Evolutionary conservation across 2,888 invertebrate species (phyloP).

Genomic region (Trissolcus brochymenae): DNA sequence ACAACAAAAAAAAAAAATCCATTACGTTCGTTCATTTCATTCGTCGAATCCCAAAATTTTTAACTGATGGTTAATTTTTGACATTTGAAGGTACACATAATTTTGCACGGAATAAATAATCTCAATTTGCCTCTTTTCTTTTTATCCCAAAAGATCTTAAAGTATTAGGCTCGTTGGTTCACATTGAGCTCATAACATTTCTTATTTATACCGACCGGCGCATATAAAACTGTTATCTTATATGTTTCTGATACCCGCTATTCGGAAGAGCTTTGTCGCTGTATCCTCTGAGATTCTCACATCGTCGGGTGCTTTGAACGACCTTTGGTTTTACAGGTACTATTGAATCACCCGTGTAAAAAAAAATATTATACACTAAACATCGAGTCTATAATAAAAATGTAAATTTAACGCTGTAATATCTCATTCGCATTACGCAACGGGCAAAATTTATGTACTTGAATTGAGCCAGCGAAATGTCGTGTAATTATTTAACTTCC

Average conservation of each 20-base stretch:
- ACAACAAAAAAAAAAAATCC: no score
- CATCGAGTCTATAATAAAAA: conserved; percentile 17
- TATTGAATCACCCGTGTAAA: conserved; percentile 12
- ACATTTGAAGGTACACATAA: no score
- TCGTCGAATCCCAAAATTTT: no score
- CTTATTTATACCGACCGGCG: conserved; percentile 71
- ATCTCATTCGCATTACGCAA: conserved; percentile 44
- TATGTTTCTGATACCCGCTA: conserved; percentile 60
- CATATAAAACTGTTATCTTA: conserved; percentile 75
- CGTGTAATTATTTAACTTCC: conserved; percentile 34
- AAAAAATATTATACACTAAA: background rate
- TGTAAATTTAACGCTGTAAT: conserved; percentile 40
- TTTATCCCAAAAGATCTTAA: conserved; percentile 45
- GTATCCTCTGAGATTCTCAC: conserved; percentile 47
- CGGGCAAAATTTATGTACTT: conserved; percentile 33
- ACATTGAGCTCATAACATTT: conserved; percentile 71
- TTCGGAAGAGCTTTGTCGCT: conserved; percentile 53
- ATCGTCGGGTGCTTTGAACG: conserved; percentile 50
- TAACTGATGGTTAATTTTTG: no score
- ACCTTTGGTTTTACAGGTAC: conserved; percentile 47
- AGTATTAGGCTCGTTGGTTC: conserved; percentile 51
- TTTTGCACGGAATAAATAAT: no score
- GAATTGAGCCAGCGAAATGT: conserved; percentile 25
- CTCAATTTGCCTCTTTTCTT: no score
- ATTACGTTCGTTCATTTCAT: no score